These are phyloP conservation scores for Chlorospingus semifuscus DNA, from an alignment of 2,797 vertebrate species.

Conservation along the genomic window DNA sequence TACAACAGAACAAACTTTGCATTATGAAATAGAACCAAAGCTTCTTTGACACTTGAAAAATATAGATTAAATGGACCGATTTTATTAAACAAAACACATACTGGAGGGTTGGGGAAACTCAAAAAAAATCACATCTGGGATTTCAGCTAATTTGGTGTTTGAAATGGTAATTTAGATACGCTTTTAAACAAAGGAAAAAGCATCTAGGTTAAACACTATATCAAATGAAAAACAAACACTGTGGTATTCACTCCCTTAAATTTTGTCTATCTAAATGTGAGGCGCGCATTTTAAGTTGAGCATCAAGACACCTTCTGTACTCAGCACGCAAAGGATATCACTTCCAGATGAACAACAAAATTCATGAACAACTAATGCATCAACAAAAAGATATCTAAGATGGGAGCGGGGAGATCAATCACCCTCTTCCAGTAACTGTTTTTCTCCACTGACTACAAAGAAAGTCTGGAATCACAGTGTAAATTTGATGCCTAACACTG, in stretches of 20 bases:
- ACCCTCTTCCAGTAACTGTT: neutral
- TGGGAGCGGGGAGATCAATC: neutral
- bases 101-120: neutral
- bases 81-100: neutral
- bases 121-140: neutral
- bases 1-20: neutral
- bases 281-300: fast-evolving
- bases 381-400: neutral
- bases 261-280: neutral
- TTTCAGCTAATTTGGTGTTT: neutral
- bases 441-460: neutral
- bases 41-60: neutral
- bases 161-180: neutral
- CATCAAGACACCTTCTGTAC: neutral
- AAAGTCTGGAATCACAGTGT: neutral
- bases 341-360: neutral
- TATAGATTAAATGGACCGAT: neutral
- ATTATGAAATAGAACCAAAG: neutral
- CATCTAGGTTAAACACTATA: neutral
- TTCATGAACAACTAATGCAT: neutral
- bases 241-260: neutral
- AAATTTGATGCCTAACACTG: neutral
- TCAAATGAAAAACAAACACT: neutral
- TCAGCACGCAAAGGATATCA: neutral
- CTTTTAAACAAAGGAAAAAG: neutral